A percentile compares a stretch with the other conserved stretches of the same genome.
Conservation (phyloP, 2,888 invertebrate genomes). For the Microchrysa polita region DNA sequence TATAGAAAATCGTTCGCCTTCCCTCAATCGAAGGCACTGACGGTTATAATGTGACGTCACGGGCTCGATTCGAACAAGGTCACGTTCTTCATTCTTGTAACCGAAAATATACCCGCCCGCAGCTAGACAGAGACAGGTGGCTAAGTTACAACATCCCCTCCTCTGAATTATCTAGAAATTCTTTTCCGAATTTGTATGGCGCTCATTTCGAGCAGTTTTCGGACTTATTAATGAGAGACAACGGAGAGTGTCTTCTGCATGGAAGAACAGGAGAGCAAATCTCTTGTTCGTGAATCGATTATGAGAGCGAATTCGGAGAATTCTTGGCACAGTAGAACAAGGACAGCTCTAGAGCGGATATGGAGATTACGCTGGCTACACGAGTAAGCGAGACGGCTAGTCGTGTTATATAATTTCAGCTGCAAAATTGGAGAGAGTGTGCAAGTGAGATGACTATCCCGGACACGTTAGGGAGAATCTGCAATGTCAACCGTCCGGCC, state of each 20-base stretch:
- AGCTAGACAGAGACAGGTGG: too few species aligned
- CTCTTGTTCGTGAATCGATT: background rate
- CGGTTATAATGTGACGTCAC: conserved; percentile 43
- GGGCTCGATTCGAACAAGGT: conserved; percentile 12
- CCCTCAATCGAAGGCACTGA: too few species aligned
- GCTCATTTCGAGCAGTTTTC: background rate
- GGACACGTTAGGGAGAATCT: background rate
- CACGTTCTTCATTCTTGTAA: background rate
- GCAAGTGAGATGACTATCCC: background rate
- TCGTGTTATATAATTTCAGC: conserved; percentile 28
- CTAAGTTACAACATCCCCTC: too few species aligned
- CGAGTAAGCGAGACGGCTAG: background rate
- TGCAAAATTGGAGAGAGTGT: conserved; percentile 27
- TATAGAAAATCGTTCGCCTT: too few species aligned
- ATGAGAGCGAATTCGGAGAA: background rate
- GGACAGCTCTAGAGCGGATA: too few species aligned
- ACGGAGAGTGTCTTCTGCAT: background rate
- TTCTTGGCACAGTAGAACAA: background rate
- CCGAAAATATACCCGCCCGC: too few species aligned
- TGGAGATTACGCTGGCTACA: too few species aligned
- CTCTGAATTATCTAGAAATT: too few species aligned
- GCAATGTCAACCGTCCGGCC: conserved; percentile 9
- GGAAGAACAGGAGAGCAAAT: background rate
- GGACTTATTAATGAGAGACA: background rate
- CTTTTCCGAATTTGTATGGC: too few species aligned